Evolutionary conservation across 2,797 vertebrate species (phyloP), one percentile per base, ranked within the genome.

Genomic region (Columba guinea): DNA sequence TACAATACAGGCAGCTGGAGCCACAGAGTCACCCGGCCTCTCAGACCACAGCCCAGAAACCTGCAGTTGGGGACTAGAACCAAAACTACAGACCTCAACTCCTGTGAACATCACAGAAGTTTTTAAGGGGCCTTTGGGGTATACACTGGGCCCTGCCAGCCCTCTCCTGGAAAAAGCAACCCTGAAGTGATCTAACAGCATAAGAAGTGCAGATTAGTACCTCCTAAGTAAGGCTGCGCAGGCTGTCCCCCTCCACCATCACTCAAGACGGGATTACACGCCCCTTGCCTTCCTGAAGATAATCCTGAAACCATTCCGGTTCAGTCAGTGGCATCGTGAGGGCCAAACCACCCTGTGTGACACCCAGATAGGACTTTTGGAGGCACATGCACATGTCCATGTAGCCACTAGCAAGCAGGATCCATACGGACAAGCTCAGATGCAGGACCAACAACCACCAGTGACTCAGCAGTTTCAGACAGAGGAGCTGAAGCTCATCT

Each of bases 321-420:
- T 87, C 63, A 77, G 30, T 30, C 35, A 44, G 48, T 7, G 26
- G 19, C 34, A 70, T 1, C 32, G 9, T 28, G 35, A 7, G 7
- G 6, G 17, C 41, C 39, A 78, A 70, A 60, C 15, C 13, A 44
- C 28, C 7, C 7, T 0, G 0, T 7, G 9, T 37, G 20, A 77
- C 39, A 59, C 48, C 23, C 4, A 11, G 37, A 6, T n/a, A 19
- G n/a, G 49, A 49, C 22, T 70, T 70, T 62, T 8, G 9, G 13
- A 70, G 44, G n/a, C 11, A 19, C 24, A 18, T 4, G 37, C 9
- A 27, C n/a, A 8, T 6, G 28, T 32, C 27, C 3, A 0, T 0
- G 1, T 41, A 73, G 7, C 12, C 27, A 24, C 1, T 0, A 48
- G 16, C 30, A 55, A 69, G 51, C 8, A 14, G 0, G 1, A 2